Evolutionary conservation across 92 coral and sea anemone species (phyloP), one percentile per base, ranked within the genome.

Genomic region (Montipora capitata): DNA sequence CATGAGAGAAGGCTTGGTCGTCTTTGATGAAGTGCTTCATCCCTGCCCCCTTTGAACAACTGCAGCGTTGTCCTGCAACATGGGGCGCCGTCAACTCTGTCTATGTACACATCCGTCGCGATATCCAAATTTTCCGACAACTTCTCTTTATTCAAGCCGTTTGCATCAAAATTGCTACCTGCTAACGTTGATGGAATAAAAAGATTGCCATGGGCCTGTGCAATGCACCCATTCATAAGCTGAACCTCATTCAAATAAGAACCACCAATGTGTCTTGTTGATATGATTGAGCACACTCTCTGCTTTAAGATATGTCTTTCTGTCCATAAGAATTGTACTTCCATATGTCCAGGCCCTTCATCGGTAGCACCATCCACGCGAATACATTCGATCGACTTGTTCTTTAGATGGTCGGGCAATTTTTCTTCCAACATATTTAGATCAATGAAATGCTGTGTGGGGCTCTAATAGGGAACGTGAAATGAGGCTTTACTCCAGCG

Each of bases 291-390:
- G 65, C 92, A 88, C 57, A 85, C n/a, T n/a, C 69, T 92, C 51
- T 71, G 84, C 69, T 88, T 89, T 12, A 9, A 62, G 38, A 92
- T 64, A 74, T 92, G 95, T 72, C 87, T 74, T 69, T 92, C 95
- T 49, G 93, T 88, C 95, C 95, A 92, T 49, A 74, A 88, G 61
- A 92, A 92, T 64, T 92, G 95, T 66, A 92, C 92, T 69, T 92
- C 84, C 40, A 88, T 52, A 73, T 92, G 95, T 72, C 88, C 91
- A 15, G 95, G 95, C 80, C 93, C 95, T 73, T 92, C 93, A 67
- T 92, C 95, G 20, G 87, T 73, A 78, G 93, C 93, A 59, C 95
- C 92, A 54, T 92, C 92, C 15, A 92, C 90, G 17, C 95, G 74
- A 20, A 92, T 72, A 72, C 95, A 92, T 79, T 92, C 90, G 44